These are phyloP conservation scores for Cephalotes varians DNA, from an alignment of 2,888 invertebrate genomes.

Conservation along the genomic window DNA sequence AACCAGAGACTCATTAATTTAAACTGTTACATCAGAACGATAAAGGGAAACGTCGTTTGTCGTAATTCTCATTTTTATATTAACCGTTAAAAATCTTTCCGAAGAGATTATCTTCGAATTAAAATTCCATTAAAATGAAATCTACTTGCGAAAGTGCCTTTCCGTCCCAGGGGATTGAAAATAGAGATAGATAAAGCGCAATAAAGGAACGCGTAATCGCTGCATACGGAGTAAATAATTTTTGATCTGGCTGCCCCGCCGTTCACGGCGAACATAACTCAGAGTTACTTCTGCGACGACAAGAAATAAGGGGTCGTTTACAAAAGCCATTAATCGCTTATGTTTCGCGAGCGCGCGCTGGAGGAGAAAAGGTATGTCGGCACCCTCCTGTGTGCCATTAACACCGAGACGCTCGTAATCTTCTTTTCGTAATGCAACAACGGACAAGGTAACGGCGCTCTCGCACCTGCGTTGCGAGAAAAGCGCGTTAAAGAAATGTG, in stretches of 20 bases:
- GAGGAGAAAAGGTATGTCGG: conserved; percentile 5
- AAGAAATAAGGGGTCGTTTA: conserved; percentile 54
- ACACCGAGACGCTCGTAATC: conserved; percentile 46
- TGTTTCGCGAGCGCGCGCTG: conserved; percentile 17
- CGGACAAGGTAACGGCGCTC: conserved; percentile 26
- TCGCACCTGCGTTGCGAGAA: conserved; percentile 42
- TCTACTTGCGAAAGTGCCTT: neutral
- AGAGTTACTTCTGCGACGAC: conserved; percentile 43
- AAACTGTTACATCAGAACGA: neutral
- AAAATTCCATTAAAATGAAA: conserved; percentile 14
- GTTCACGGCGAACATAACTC: conserved; percentile 32
- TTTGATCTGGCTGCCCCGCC: conserved; percentile 13
- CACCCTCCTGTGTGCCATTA: conserved; percentile 50
- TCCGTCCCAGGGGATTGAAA: neutral
- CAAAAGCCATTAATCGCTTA: conserved; percentile 53
- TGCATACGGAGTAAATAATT: conserved; percentile 38
- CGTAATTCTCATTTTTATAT: neutral
- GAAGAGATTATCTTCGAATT: conserved; percentile 24
- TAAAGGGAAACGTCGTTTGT: neutral
- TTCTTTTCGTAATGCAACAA: conserved; percentile 54
- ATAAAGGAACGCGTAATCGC: conserved; percentile 18
- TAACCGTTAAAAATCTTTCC: neutral
- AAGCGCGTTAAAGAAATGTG: conserved; percentile 2
- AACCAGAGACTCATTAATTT: neutral
- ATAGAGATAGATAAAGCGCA: conserved; percentile 24